Evolutionary conservation across 2,113 vertebrate species (phyloP).

Genomic region (Chionomys nivalis): DNA sequence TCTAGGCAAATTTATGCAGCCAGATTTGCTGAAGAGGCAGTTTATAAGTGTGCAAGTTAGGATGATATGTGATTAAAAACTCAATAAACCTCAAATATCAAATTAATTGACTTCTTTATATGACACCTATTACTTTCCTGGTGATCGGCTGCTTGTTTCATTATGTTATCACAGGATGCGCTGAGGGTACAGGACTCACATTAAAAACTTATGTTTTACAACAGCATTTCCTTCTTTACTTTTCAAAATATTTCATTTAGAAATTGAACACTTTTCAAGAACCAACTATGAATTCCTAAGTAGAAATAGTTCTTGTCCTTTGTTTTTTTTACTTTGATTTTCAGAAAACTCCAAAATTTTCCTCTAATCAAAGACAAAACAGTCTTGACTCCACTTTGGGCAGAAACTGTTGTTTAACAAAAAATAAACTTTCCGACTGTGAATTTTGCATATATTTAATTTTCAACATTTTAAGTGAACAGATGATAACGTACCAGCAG

Average conservation of each 20-base stretch:
- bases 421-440: conserved; percentile 72
- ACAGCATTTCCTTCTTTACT: conserved; percentile 55
- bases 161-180: background rate
- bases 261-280: conserved; percentile 65
- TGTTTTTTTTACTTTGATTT: conserved; percentile 6
- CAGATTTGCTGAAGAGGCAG: background rate
- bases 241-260: conserved; percentile 72
- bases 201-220: conserved; percentile 64
- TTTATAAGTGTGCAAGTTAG: conserved; percentile 40
- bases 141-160: conserved; percentile 26
- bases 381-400: conserved; percentile 66
- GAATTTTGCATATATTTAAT: conserved; percentile 71
- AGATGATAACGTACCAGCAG: conserved; percentile 71
- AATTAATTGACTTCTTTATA: conserved; percentile 58
- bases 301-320: conserved; percentile 51
- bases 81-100: conserved; percentile 40
- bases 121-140: conserved; percentile 48
- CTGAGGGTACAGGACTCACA: conserved; percentile 10
- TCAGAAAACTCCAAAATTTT: conserved; percentile 57
- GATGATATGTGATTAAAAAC: conserved; percentile 41
- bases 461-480: conserved; percentile 74
- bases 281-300: conserved; percentile 67
- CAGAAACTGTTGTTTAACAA: conserved; percentile 69
- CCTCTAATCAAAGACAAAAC: conserved; percentile 67
- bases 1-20: background rate